A percentile compares a stretch with the other conserved stretches of the same genome.
Evolutionary conservation across 2,888 invertebrate genomes (phyloP).

Genomic region (Sphaeridia pumilis): DNA sequence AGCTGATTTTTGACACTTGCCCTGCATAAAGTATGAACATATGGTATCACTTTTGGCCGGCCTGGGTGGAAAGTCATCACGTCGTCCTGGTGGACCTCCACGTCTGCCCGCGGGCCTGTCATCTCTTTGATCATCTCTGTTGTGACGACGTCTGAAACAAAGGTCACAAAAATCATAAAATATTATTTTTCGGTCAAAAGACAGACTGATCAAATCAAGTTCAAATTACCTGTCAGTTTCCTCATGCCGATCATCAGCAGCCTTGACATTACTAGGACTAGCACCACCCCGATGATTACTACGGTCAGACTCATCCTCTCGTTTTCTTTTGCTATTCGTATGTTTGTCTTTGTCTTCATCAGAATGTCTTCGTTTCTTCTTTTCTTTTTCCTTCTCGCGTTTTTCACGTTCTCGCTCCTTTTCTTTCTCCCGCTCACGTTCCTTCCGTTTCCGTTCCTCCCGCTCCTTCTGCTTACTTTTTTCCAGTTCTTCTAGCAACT

Average conservation of each 20-base stretch:
- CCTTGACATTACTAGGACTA: conserved; percentile 40
- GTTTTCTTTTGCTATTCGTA: conserved; percentile 9
- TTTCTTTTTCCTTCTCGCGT: conserved; percentile 17
- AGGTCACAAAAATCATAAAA: not conserved
- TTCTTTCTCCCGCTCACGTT: conserved; percentile 18
- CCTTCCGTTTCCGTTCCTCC: conserved; percentile 21
- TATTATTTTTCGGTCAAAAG: too few species aligned
- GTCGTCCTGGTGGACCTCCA: conserved; percentile 9
- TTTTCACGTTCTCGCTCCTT: conserved; percentile 23
- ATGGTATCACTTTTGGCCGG: conserved; percentile 49
- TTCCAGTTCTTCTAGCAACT: conserved; percentile 10
- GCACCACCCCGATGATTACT: conserved; percentile 55
- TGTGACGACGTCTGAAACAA: conserved; percentile 2
- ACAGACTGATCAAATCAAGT: not conserved
- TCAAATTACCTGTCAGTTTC: not conserved
- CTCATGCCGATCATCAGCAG: not conserved
- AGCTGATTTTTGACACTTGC: conserved; percentile 67
- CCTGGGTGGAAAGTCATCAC: conserved; percentile 14
- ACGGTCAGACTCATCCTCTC: conserved; percentile 49
- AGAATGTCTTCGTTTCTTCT: conserved; percentile 22
- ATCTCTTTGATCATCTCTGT: conserved; percentile 13
- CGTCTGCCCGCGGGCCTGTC: conserved; percentile 9
- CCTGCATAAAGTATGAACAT: conserved; percentile 76
- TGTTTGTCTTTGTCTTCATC: conserved; percentile 17
- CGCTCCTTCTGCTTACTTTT: conserved; percentile 14